Conservation (phyloP, 2,888 invertebrate species). For the Drosophila fungiperda region DNA sequence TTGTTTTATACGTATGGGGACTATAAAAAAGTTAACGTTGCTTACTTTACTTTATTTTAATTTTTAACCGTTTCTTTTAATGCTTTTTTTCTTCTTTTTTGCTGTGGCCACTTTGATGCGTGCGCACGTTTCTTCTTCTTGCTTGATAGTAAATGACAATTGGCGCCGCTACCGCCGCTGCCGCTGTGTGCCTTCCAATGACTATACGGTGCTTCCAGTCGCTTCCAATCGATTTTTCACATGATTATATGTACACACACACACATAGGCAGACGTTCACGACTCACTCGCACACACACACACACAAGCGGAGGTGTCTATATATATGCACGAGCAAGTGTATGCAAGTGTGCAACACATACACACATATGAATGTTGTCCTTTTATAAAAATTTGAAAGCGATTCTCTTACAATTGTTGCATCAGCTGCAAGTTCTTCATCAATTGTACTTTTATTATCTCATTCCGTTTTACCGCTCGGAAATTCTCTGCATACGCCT, state of each 20-base stretch:
- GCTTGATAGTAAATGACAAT: conserved; percentile 74
- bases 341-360: conserved; percentile 5
- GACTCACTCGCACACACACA: conserved; percentile 23
- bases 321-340: conserved; percentile 14
- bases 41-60: conserved; percentile 35
- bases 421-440: conserved; percentile 18
- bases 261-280: conserved; percentile 23
- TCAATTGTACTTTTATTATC: background rate
- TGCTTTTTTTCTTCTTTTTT: conserved; percentile 24
- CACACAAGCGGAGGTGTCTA: conserved; percentile 26
- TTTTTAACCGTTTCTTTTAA: conserved; percentile 15
- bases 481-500: conserved; percentile 16
- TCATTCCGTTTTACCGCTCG: conserved; percentile 22
- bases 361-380: conserved; percentile 7
- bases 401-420: conserved; percentile 44
- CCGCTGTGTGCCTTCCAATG: conserved; percentile 54
- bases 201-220: conserved; percentile 56
- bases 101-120: conserved; percentile 49
- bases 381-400: conserved; percentile 47
- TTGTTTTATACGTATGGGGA: conserved; percentile 8
- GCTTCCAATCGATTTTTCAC: conserved; percentile 84
- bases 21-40: conserved; percentile 26
- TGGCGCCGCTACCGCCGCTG: conserved; percentile 69
- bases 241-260: conserved; percentile 73
- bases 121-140: conserved; percentile 75